Base-by-base conservation (phyloP, 2,797 vertebrate species). In the Onychomys torridus region DNA sequence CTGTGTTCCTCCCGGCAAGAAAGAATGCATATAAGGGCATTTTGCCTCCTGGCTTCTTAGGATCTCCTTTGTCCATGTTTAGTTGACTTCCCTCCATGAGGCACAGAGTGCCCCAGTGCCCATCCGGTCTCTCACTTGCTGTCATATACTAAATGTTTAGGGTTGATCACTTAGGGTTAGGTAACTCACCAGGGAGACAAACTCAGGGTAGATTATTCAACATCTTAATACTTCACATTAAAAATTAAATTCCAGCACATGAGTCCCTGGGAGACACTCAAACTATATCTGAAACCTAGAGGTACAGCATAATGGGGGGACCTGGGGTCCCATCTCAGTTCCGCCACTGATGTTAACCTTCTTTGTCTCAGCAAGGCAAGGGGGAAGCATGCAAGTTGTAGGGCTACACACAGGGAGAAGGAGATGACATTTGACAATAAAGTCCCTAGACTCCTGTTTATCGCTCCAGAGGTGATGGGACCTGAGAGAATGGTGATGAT, bases 221-320 rank as follows among this genome's bases (percentile, higher is more conserved):
- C 34, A 59, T 49, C 11, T 82, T 52, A 61, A 71, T 49, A 37
- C 16, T 57, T 81, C 8, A 37, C 17, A 81, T 16, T 27, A 17
- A 40, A n/a, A 43, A 25, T 73, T 37, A 52, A 81, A 49, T 81
- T 71, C 40, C 6, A 81, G 63, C 17, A 32, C 40, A 52, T 12
- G 34, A 85, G 25, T 19, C 40, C 23, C 87, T n/a, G n/a, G 21
- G 21, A 16, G 23, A n/a, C 46, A 69, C 37, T 19, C 37, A 37
- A 61, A 37, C 40, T 32, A 81, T 32, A 37, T 34, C 49, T 34
- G 25, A 91, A 27, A 29, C 1, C 3, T 25, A 43, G 19, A 40
- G 29, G 2, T 17, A 2, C 3, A 46, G 14, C 5, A 34, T 25
- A 25, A 40, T 0, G 1, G 61, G 23, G 59, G 14, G 59, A 2